Conservation (phyloP, 2,113 vertebrate species). For the Nothobranchius furzeri region DNA sequence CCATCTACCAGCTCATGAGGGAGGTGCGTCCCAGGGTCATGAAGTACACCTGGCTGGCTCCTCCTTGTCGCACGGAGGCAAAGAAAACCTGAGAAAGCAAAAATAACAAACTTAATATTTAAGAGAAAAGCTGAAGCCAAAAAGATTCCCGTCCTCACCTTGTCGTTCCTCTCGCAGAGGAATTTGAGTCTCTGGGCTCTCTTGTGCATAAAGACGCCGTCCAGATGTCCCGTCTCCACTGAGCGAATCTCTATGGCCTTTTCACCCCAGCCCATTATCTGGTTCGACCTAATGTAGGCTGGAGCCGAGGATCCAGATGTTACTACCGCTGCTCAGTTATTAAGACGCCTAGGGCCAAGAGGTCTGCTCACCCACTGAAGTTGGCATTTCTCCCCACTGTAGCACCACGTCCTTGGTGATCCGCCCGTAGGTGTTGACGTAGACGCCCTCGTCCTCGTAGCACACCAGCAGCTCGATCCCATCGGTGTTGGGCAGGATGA, state of each 20-base stretch:
- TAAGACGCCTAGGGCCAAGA: neutral
- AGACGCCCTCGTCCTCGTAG: constrained; percentile 80
- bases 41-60: constrained; percentile 79
- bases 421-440: constrained; percentile 81
- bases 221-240: constrained; percentile 79
- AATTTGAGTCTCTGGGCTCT: constrained; percentile 80
- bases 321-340: neutral
- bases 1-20: constrained; percentile 78
- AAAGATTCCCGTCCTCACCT: constrained; percentile 48
- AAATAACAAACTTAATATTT: neutral
- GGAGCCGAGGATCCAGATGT: fast-evolving
- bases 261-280: constrained; percentile 82
- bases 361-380: constrained; percentile 70
- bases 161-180: constrained; percentile 79
- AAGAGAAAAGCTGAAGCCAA: neutral
- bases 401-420: constrained; percentile 82
- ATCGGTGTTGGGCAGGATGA: constrained; percentile 78
- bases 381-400: constrained; percentile 83
- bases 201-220: constrained; percentile 81
- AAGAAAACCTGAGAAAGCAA: constrained; percentile 71
- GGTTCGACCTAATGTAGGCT: constrained; percentile 83
- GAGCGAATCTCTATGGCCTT: constrained; percentile 82
- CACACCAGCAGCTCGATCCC: constrained; percentile 81
- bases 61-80: constrained; percentile 74
- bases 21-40: constrained; percentile 79